Base-by-base conservation (phyloP, 2,113 vertebrate species). In the Rissa tridactyla region DNA sequence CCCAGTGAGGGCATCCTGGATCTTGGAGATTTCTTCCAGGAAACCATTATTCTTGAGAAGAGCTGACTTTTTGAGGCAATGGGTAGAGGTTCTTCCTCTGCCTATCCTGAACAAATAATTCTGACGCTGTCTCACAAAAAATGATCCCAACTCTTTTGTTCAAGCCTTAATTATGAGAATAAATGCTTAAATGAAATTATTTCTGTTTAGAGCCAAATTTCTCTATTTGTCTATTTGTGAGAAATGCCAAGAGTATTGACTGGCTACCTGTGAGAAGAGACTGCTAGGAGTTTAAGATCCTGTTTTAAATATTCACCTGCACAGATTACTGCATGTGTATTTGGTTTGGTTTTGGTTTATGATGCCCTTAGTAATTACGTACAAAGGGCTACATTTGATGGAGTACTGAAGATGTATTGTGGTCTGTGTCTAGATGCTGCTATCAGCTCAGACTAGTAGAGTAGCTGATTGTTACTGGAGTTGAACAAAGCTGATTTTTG, bases 191-290 rank as follows among this genome's bases (percentile, higher is more conserved):
- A 32, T 52, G 18, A 42, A 68, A 25, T 64, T 3, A 18, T 73
- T 76, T 70, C 20, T 52, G 9, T 32, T 55, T 21, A 70, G 46
- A 54, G 32, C 47, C 26, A 2, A 29, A 51, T 42, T 47, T 54
- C 69, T 75, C 13, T 54, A 0, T 36, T 2, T 44, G 2, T 75
- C 13, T 54, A 0, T 36, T 2, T 44, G 2, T 80, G 71, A 11
- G 42, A 86, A 68, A 30, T 51, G 27, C 14, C 47, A 27, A 25
- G 46, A 60, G 6, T 42, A 10, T 5, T 34, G 14, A 18, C 8
- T 9, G n/a, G 16, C 14, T 64, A 9, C 32, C 32, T 36, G 2
- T 4, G 44, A 40, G 66, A 40, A 7, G 36, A 81, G 32, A 3
- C 76, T 54, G 30, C 5, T 8, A 62, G 32, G 52, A 51, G 15